A percentile compares a stretch with the other conserved stretches of the same genome.
These are phyloP conservation scores for Poecilus cupreus DNA, from an alignment of 2,888 invertebrate genomes.

Conservation along the genomic window DNA sequence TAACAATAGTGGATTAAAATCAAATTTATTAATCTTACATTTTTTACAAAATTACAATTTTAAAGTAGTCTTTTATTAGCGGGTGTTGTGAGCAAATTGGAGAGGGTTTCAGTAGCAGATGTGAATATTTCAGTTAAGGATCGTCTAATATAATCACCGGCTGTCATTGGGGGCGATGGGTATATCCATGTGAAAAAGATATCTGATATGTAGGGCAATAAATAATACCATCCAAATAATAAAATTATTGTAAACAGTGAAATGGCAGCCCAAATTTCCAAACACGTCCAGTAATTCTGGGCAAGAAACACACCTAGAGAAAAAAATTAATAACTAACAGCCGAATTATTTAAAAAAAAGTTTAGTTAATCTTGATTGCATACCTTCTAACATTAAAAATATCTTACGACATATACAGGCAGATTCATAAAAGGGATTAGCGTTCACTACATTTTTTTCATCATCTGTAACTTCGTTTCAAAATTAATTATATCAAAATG, in stretches of 20 bases:
- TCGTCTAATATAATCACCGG: not conserved
- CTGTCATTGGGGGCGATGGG: not conserved
- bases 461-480: too few relatives aligned
- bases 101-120: not conserved
- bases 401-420: too few relatives aligned
- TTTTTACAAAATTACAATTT: not conserved
- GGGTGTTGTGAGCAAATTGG: not conserved
- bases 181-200: not conserved
- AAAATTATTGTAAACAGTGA: not conserved
- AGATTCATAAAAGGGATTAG: too few relatives aligned
- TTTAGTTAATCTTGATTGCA: too few relatives aligned
- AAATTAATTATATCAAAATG: too few relatives aligned
- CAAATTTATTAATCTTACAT: conserved; percentile 1
- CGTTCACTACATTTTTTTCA: too few relatives aligned
- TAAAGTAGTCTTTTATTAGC: not conserved
- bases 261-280: conserved; percentile 11
- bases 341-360: not conserved
- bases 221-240: conserved; percentile 8
- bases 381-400: too few relatives aligned
- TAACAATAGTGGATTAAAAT: not conserved
- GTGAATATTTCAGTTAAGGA: not conserved
- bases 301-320: not conserved
- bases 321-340: not conserved
- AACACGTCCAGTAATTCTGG: conserved; percentile 5
- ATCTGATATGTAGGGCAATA: not conserved